phyloP scores from a whole-genome alignment of 2,888 invertebrate genomes.

The Eupithecia insigniata region DNA sequence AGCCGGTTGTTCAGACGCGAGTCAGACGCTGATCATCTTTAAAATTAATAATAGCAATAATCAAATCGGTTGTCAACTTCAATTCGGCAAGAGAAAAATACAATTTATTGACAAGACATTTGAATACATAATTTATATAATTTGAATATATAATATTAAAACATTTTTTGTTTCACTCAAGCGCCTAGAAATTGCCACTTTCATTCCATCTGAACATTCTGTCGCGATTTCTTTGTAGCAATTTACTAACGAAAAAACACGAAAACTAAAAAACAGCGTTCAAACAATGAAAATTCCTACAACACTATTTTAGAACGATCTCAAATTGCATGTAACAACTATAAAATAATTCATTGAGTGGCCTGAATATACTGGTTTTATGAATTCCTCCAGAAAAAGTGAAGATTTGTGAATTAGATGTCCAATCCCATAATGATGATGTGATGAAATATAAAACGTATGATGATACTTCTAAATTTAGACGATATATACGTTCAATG shows the following conservation, averaged over 20 bases:
- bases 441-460: neutral
- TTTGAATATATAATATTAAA: neutral
- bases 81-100: neutral
- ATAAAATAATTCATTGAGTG: neutral
- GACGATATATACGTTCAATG: neutral
- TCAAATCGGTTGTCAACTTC: neutral
- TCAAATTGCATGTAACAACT: neutral
- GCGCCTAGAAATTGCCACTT: neutral
- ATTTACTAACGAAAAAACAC: constrained; percentile 77
- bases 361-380: constrained; percentile 14
- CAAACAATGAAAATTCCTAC: constrained; percentile 70
- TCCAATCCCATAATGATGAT: neutral
- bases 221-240: constrained; percentile 62
- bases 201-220: neutral
- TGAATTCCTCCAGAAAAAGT: constrained; percentile 19
- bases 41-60: neutral
- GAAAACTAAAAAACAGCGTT: constrained; percentile 69
- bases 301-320: constrained; percentile 11
- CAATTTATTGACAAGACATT: neutral
- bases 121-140: too few relatives aligned
- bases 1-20: neutral
- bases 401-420: neutral
- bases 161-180: neutral
- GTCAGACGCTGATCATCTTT: neutral
- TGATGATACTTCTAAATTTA: neutral